Base-by-base conservation (phyloP, 2,113 vertebrate species). In the Vulpes vulpes region DNA sequence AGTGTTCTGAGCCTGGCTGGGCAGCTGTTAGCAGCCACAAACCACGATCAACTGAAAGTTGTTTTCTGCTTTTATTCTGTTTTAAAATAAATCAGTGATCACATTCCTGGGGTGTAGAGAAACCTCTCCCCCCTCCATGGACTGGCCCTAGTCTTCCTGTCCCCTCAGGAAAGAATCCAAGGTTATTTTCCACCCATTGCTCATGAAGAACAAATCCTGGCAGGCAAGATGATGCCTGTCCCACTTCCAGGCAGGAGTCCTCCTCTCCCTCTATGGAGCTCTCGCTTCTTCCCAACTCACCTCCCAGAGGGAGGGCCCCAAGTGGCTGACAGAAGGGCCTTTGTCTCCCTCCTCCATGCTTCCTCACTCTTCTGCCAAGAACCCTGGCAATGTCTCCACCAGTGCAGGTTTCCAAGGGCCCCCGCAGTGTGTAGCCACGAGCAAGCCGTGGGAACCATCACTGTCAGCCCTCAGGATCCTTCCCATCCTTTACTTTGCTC, bases 301-400 rank as follows among this genome's bases (percentile, higher is more conserved):
- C 67, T 53, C 79, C 69, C 43, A 0, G 0, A 12, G 15, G 60
- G 0, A 1, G 0, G 76, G 64, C 59, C 71, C 62, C n/a, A 5
- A 65, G 67, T 5, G 49, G 57, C 62, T 38, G 20, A 96, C 95
- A 97, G 79, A 96, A 57, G 65, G 38, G 76, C 25, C 94, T 96
- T 92, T 94, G 95, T 95, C 71, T 91, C 87, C 49, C n/a, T 79
- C n/a, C 23, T 93, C 60, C 60, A 12, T 14, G 6, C 22, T 35
- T 82, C 76, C 69, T 9, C 4, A 2, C 8, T 89, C 51, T 74
- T 32, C 78, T 71, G 81, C 81, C 89, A 83, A 96, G 69, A 95
- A 25, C 55, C 32, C 38, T 30, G 88, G 80, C 55, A 38, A 51
- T 0, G 19, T n/a, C 80, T 69, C 57, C 19, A 32, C 73, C 11